Evolutionary conservation across 2,888 invertebrate genomes (phyloP).

Genomic region (Diarsia brunnea): DNA sequence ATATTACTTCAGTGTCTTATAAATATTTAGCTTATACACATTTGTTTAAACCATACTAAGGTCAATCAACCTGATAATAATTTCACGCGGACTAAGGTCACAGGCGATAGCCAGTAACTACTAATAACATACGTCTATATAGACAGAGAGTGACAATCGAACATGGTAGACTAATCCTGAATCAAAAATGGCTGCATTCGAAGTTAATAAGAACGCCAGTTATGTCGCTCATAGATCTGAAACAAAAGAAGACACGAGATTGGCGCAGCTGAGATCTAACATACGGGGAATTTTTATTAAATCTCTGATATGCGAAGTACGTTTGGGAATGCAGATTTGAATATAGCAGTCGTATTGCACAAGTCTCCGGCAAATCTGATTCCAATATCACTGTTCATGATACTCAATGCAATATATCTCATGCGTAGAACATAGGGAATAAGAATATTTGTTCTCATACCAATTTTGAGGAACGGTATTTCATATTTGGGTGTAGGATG

Average conservation of each 20-base stretch:
- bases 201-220: conserved; percentile 44
- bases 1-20: no score
- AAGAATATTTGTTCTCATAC: conserved; percentile 56
- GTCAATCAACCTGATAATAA: no score
- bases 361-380: conserved; percentile 66
- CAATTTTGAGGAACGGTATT: conserved; percentile 34
- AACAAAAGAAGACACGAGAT: conserved; percentile 71
- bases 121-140: neutral
- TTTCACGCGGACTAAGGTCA: no score
- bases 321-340: conserved; percentile 81
- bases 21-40: no score
- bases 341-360: conserved; percentile 76
- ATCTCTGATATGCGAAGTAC: conserved; percentile 83
- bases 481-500: conserved; percentile 35
- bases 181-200: conserved; percentile 1
- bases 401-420: conserved; percentile 72
- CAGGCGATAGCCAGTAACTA: neutral
- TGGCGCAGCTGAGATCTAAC: conserved; percentile 73
- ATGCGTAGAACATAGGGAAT: conserved; percentile 59
- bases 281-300: conserved; percentile 82
- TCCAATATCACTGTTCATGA: conserved; percentile 78
- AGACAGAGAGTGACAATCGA: neutral
- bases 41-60: no score
- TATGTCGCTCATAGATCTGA: conserved; percentile 56
- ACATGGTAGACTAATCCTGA: neutral